Evolutionary conservation across 2,888 invertebrate species (phyloP).

Genomic region (Diarsia rubi): DNA sequence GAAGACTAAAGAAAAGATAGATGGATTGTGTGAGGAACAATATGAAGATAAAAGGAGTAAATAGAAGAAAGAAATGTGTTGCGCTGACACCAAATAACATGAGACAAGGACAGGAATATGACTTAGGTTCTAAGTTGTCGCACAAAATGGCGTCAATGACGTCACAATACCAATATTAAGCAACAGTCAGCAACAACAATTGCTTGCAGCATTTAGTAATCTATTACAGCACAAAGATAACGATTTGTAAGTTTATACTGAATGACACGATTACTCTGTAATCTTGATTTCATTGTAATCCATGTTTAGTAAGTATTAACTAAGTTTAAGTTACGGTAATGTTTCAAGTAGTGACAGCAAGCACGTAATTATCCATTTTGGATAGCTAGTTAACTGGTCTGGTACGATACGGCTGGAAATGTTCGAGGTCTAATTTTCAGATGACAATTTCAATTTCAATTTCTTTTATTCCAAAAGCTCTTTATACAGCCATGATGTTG

Average conservation of each 20-base stretch:
- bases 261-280: constrained; percentile 29
- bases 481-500: neutral
- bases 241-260: constrained; percentile 29
- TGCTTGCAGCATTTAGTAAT: constrained; percentile 18
- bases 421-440: constrained; percentile 73
- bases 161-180: constrained; percentile 22
- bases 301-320: constrained; percentile 36
- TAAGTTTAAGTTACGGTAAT: constrained; percentile 20
- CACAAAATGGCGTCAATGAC: constrained; percentile 13
- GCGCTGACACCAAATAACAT: too few relatives aligned
- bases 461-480: neutral
- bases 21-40: too few relatives aligned
- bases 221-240: constrained; percentile 34
- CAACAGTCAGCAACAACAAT: constrained; percentile 18
- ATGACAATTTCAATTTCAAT: constrained; percentile 65
- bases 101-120: too few relatives aligned
- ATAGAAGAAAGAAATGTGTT: too few relatives aligned
- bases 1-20: too few relatives aligned
- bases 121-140: neutral
- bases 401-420: neutral
- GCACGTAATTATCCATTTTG: constrained; percentile 17
- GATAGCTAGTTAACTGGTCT: constrained; percentile 50
- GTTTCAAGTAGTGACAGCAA: constrained; percentile 1
- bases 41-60: too few relatives aligned
- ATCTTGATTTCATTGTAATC: constrained; percentile 45